Conservation (phyloP, 2,888 invertebrate species). For the Cylindroiulus punctatus region DNA sequence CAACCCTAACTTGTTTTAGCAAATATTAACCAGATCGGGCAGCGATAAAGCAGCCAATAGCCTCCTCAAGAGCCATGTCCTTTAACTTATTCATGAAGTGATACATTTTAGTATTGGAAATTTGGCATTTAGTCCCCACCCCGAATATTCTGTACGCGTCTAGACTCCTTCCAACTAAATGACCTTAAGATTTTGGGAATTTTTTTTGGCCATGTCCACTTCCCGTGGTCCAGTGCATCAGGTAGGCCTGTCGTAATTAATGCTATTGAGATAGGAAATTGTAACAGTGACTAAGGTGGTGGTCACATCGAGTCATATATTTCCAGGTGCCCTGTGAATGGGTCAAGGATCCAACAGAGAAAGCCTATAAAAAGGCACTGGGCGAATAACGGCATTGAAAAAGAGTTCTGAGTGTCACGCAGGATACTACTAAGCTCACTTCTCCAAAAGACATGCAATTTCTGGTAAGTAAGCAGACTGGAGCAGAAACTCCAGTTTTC, state of each 20-base stretch:
- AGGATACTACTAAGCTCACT: conserved; percentile 46
- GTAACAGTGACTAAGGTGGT: conserved; percentile 49
- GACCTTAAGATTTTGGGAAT: conserved; percentile 46
- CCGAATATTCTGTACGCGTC: neutral
- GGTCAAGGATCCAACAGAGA: conserved; percentile 51
- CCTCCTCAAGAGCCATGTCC: conserved; percentile 47
- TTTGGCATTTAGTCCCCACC: conserved; percentile 42
- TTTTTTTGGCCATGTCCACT: conserved; percentile 49
- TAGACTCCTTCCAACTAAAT: conserved; percentile 33
- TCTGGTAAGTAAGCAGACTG: conserved; percentile 43
- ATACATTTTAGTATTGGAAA: conserved; percentile 43
- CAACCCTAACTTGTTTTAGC: conserved; percentile 41
- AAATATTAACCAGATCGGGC: conserved; percentile 19
- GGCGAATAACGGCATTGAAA: conserved; percentile 50
- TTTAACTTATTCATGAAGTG: conserved; percentile 45
- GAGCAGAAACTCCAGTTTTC: neutral
- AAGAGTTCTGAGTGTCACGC: conserved; percentile 42
- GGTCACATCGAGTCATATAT: conserved; percentile 43
- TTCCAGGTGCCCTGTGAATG: conserved; percentile 48
- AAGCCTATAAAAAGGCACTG: conserved; percentile 44
- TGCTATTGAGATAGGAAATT: conserved; percentile 46
- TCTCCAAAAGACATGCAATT: conserved; percentile 41
- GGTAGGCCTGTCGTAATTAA: conserved; percentile 8
- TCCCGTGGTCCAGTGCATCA: conserved; percentile 40
- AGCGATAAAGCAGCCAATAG: conserved; percentile 46